Base-by-base conservation (phyloP, 2,888 invertebrate genomes). In the Diarsia rubi region DNA sequence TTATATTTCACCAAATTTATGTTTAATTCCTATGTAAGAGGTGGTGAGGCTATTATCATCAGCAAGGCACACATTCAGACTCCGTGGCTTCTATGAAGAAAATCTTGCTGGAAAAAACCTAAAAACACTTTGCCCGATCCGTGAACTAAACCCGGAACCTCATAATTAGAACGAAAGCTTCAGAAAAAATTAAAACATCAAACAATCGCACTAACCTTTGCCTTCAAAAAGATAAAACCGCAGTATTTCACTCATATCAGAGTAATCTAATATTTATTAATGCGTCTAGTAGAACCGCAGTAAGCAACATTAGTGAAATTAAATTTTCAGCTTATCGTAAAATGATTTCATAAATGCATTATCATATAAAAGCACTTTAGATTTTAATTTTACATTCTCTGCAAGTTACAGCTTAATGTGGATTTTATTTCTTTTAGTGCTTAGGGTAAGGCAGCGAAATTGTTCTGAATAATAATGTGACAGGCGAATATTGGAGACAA, bases 281-380 rank as follows among this genome's bases (percentile, higher is more conserved):
- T 83, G 76, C 73, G 73, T 73, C 54, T 47, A 75, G 64, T 47
- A 67, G 66, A 78, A 72, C 79, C 81, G 59, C 80, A 65, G 62
- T 60, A 74, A 74, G 76, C 70, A 57, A 79, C 86, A 91, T 90
- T 89, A 90, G 87, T 83, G 73, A 86, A 90, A 91, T 90, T 84
- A 89, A 88, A 86, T 89, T 89, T 90, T 86, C 84, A 86, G 86
- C 86, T 87, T 84, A 87, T 86, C 81, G 80, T 75, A 75, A 84
- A 80, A 82, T 78, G 37, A 83, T 85, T 85, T 85, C 54, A 65
- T 73, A 72, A 37, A 37, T 81, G 79, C 84, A 83, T 88, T 85
- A 84, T 80, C 84, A 82, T 86, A 84, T 84, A 85, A 88, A 87
- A 85, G 79, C 84, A 82, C 83, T 88, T 88, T 81, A 82, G 83